A percentile compares a stretch with the other conserved stretches of the same genome.
Conservation (phyloP, 2,888 invertebrate species). For the Torymus aiolomorphi region DNA sequence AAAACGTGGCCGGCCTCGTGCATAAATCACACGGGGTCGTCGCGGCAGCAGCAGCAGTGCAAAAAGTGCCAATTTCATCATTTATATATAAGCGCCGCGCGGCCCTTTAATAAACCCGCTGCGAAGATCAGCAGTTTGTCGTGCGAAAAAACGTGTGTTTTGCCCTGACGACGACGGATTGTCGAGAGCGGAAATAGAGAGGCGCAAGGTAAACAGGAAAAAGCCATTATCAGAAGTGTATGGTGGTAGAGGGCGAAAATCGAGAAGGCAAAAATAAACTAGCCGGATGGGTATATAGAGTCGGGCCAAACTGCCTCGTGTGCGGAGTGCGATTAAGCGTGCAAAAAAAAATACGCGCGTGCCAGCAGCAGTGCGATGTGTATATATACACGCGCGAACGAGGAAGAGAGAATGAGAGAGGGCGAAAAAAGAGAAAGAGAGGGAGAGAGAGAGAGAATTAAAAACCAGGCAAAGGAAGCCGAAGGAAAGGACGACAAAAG, state of each 20-base stretch:
- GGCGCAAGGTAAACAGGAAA: slow-evolving; percentile 25
- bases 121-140: background rate
- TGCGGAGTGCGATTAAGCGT: slow-evolving; percentile 15
- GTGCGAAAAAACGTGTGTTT: background rate
- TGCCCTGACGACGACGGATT: background rate
- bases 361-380: too few relatives aligned
- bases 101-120: slow-evolving; percentile 32
- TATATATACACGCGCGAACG: background rate
- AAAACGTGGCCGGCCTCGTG: background rate
- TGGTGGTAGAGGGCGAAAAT: background rate
- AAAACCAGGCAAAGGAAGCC: background rate
- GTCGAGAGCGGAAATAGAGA: background rate
- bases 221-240: slow-evolving; percentile 24
- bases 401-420: background rate
- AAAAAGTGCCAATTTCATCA: slow-evolving; percentile 37
- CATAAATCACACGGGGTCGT: slow-evolving; percentile 30
- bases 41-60: slow-evolving; percentile 1
- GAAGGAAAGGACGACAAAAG: slow-evolving; percentile 5
- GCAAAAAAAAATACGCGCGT: slow-evolving; percentile 1
- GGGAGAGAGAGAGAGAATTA: background rate
- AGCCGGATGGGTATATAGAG: too few relatives aligned
- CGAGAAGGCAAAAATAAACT: slow-evolving; percentile 22
- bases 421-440: background rate
- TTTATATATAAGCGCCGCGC: slow-evolving; percentile 18
- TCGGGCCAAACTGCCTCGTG: background rate